phyloP scores from a whole-genome alignment of 2,888 invertebrate species.

The Herminia tarsipennalis region DNA sequence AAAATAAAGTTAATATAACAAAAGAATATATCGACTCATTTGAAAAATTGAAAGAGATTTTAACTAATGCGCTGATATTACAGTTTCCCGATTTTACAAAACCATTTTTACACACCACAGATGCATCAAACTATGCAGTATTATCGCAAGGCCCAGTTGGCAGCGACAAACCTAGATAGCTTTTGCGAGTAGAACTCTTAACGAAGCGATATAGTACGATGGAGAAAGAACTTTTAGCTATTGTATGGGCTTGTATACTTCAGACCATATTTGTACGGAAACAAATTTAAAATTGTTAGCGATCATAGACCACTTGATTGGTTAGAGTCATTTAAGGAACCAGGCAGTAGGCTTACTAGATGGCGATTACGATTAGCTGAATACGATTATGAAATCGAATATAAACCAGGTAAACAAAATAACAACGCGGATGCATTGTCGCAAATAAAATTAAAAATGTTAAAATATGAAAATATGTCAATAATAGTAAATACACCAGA shows the following conservation, averaged over 20 bases:
- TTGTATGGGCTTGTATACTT: constrained; percentile 8
- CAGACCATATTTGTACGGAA: too few relatives aligned
- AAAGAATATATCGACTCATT: constrained; percentile 8
- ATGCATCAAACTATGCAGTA: constrained; percentile 7
- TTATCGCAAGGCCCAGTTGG: constrained; percentile 4
- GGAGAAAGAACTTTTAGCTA: constrained; percentile 1
- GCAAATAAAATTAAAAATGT: constrained; percentile 1
- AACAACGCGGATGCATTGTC: constrained; percentile 16
- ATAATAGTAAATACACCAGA: neutral
- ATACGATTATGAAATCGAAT: constrained; percentile 6
- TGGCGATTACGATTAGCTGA: constrained; percentile 10
- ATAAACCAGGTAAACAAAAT: constrained; percentile 11
- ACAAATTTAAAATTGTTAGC: neutral
- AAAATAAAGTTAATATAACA: constrained; percentile 4
- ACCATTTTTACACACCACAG: constrained; percentile 11
- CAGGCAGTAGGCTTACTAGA: constrained; percentile 7
- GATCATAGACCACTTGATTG: constrained; percentile 10
- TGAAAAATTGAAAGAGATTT: constrained; percentile 6
- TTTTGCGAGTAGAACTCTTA: constrained; percentile 13
- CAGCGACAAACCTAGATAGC: too few relatives aligned
- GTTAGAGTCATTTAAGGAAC: constrained; percentile 6
- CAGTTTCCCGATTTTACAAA: constrained; percentile 2
- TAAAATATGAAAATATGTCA: neutral
- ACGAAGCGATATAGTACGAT: constrained; percentile 9
- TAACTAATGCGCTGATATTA: constrained; percentile 4